Conservation (phyloP, 2,797 vertebrate species). For the Sebastes steindachneri region DNA sequence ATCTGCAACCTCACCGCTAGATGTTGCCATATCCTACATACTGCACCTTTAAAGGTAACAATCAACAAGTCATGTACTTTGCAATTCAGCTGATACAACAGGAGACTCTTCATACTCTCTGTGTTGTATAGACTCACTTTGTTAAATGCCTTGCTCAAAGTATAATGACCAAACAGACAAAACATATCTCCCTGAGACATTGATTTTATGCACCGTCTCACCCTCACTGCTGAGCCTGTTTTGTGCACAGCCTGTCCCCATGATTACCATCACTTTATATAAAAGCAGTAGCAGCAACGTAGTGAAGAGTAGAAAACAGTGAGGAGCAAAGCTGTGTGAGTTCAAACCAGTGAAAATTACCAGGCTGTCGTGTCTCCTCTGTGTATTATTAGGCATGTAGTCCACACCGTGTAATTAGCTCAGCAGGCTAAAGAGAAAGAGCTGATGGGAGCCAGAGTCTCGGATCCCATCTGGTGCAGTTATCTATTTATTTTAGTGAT, state of each 20-base stretch:
- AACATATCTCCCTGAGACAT: background rate
- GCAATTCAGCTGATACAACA: background rate
- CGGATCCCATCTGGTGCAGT: constrained; percentile 14
- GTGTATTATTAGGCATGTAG: constrained; percentile 38
- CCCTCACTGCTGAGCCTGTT: background rate
- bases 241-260: background rate
- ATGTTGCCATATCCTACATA: background rate
- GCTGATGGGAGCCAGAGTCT: background rate
- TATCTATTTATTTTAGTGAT: background rate
- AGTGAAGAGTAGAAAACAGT: background rate
- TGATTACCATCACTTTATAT: background rate
- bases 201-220: background rate
- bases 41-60: background rate
- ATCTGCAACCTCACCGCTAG: background rate
- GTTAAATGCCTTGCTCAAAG: background rate
- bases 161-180: background rate
- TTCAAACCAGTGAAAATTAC: constrained; percentile 20
- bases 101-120: background rate
- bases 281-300: background rate
- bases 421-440: constrained; percentile 11
- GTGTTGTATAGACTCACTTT: background rate
- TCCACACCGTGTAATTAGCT: constrained; percentile 34
- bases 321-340: background rate
- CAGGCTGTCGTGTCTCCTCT: constrained; percentile 10
- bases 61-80: no score